Percentiles rank a stretch among this genome's conserved stretches.
Evolutionary conservation across 1,140 invertebrate species (phyloP).

Genomic region (Acromyrmex echinatior): DNA sequence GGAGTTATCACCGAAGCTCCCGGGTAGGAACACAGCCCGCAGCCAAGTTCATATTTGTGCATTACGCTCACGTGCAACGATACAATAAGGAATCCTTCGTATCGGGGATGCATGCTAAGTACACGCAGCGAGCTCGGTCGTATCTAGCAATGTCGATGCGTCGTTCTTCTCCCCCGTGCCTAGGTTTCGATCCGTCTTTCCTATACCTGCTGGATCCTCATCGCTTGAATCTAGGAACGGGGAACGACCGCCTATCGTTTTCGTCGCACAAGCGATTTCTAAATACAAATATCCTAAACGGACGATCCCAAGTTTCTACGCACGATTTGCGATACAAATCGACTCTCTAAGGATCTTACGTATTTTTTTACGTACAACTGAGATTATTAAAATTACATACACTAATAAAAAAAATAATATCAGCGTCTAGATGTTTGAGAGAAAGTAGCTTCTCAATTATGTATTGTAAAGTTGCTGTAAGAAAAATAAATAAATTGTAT

Average conservation of each 20-base stretch:
- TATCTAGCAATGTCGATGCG: conserved; percentile 64
- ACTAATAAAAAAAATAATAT: neutral
- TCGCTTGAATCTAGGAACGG: conserved; percentile 18
- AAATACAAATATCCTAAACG: neutral
- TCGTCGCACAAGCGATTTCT: conserved; percentile 21
- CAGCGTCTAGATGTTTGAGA: neutral
- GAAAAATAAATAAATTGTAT: neutral
- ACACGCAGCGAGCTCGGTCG: conserved; percentile 67
- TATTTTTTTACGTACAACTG: neutral
- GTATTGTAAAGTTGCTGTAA: neutral
- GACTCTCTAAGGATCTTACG: neutral
- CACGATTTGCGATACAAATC: neutral
- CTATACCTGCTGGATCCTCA: conserved; percentile 53
- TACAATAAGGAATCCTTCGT: conserved; percentile 87
- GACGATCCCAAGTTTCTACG: neutral
- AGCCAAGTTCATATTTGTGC: conserved; percentile 85
- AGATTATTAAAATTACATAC: neutral
- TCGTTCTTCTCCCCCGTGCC: conserved; percentile 40
- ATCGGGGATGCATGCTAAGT: conserved; percentile 86
- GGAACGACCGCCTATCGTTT: conserved; percentile 21
- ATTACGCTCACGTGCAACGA: conserved; percentile 87
- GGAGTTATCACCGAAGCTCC: conserved; percentile 82
- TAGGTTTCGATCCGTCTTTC: conserved; percentile 61
- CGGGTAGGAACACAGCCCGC: conserved; percentile 78
- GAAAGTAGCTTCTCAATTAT: neutral